Evolutionary conservation across 2,888 invertebrate species (phyloP), one percentile per base, ranked within the genome.

Genomic region (Plusia festucae): DNA sequence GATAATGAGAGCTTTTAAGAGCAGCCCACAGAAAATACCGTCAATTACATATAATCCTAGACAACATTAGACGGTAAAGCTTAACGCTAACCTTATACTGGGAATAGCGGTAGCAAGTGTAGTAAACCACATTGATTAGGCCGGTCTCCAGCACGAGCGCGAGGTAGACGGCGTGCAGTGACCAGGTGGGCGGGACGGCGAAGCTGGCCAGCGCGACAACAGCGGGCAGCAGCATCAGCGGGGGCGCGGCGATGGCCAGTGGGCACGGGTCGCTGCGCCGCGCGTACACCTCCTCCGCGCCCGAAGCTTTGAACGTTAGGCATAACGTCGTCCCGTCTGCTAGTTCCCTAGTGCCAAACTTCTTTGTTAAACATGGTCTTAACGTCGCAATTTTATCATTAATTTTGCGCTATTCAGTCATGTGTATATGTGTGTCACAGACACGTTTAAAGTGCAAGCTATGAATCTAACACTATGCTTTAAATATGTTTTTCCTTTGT

Each of bases 161-260:
- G 56, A 93, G 85, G 83, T 93, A 93, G 40, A 91, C 86, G 4
- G 90, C 89, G 66, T 91, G 88, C 20, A 92, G 82, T 13, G 91
- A 82, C 87, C 88, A 89, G n/a, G 88, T 83, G 27, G 87, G 83
- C 1, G 93, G 93, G 44, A 90, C 88, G 15, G 92, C 91, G 79
- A 93, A 92, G 79, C 84, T 86, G 53, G 89, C 88, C 51, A 94
- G 85, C 59, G 87, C 83, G 22, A 90, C 81, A 66, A 95, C 91
- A 0, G 95, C 91, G 15, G 95, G 93, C 57, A 94, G 81, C 58
- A 95, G 88, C 76, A 93, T 85, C 69, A 95, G 86, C n/a, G 95
- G 93, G 3, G 95, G 94, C 8, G 89, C 88, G 15, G 88, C 88
- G 40, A 90, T 85, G 8, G 92, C 88, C 58, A 93, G 81, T 2